A percentile compares a stretch with the other conserved stretches of the same genome.
phyloP scores from a whole-genome alignment of 2,888 invertebrate genomes.

The Rhaphigaster nebulosa region DNA sequence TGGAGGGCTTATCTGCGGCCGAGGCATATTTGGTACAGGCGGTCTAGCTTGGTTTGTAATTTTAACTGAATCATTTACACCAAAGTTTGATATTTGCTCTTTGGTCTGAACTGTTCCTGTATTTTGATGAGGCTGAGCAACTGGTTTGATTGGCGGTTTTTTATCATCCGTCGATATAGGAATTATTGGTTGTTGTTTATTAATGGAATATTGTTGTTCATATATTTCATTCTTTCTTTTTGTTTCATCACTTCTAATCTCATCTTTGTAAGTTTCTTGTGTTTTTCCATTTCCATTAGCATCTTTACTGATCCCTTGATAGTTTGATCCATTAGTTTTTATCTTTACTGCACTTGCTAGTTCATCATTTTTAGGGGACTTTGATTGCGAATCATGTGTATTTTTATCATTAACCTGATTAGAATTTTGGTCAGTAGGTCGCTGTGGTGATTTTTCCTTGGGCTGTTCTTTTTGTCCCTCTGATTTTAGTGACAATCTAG shows the following conservation, averaged over 20 bases:
- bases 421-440: conserved; percentile 64
- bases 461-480: conserved; percentile 34
- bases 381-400: not conserved
- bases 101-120: not conserved
- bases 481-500: conserved; percentile 44
- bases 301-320: conserved; percentile 51
- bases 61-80: not conserved
- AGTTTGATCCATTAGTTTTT: conserved; percentile 45
- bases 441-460: conserved; percentile 52
- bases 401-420: conserved; percentile 61
- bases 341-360: not conserved
- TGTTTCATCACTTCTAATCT: conserved; percentile 1
- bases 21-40: not conserved
- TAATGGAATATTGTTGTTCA: not conserved
- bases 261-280: conserved; percentile 30
- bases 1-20: conserved; percentile 3
- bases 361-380: not conserved
- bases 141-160: conserved; percentile 3
- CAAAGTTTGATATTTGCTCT: not conserved
- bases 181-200: not conserved
- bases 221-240: conserved; percentile 18
- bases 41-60: not conserved
- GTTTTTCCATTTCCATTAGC: conserved; percentile 55
- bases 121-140: not conserved
- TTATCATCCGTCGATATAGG: conserved; percentile 4